These are phyloP conservation scores for Rhinoptilus africanus DNA, from an alignment of 2,113 vertebrate genomes.

Conservation along the genomic window DNA sequence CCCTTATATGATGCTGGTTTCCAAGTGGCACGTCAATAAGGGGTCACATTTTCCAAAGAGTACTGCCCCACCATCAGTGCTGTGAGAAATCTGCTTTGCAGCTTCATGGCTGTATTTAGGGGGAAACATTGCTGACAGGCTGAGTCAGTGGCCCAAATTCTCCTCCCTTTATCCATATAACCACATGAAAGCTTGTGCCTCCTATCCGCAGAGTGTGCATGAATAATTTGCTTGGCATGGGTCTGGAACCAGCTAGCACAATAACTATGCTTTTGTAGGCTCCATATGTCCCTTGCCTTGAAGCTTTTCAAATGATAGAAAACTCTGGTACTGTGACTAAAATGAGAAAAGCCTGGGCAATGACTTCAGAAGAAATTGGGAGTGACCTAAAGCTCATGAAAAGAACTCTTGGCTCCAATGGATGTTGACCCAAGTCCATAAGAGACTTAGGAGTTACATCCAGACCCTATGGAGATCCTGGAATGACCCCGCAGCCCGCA, in stretches of 20 bases:
- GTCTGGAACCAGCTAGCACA: constrained; percentile 39
- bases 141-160: constrained; percentile 59
- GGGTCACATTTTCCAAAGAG: background rate
- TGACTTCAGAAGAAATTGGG: constrained; percentile 39
- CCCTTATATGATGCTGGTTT: background rate
- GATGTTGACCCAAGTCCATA: background rate
- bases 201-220: constrained; percentile 52
- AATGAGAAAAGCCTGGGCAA: constrained; percentile 42
- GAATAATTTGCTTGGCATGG: constrained; percentile 61
- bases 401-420: background rate
- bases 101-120: constrained; percentile 4
- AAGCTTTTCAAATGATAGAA: constrained; percentile 36
- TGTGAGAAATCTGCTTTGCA: constrained; percentile 32
- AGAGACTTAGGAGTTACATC: background rate
- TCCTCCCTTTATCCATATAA: constrained; percentile 52
- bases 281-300: constrained; percentile 44
- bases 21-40: background rate
- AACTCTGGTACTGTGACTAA: constrained; percentile 35
- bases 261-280: constrained; percentile 47
- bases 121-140: constrained; percentile 39
- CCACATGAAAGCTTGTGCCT: constrained; percentile 61
- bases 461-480: background rate
- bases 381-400: constrained; percentile 34
- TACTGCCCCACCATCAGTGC: background rate
- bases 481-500: background rate